Percentiles rank a stretch among this genome's conserved stretches.
Evolutionary conservation across 2,113 vertebrate species (phyloP).

Genomic region (Panthera leo): DNA sequence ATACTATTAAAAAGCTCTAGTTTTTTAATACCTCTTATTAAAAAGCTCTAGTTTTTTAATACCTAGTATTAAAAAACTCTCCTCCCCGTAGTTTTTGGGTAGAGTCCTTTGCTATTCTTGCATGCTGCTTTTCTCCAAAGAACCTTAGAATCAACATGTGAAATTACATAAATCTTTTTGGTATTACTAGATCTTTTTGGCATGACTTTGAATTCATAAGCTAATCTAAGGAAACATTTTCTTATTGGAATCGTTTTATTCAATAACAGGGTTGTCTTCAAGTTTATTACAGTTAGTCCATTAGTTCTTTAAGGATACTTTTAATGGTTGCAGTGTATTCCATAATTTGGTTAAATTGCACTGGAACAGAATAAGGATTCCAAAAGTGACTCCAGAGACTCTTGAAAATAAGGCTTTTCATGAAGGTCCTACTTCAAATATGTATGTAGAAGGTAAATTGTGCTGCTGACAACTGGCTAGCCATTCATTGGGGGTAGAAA

Average conservation of each 20-base stretch:
- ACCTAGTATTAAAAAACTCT: not conserved
- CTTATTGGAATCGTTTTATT: not conserved
- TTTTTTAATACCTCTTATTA: not conserved
- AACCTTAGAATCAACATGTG: slow-evolving; percentile 14
- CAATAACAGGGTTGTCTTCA: not conserved
- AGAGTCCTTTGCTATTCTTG: not conserved
- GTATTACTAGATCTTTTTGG: slow-evolving; percentile 25
- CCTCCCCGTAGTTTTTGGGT: not conserved
- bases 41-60: not conserved
- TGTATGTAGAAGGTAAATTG: not conserved
- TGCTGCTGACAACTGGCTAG: not conserved
- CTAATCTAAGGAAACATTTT: slow-evolving; percentile 10
- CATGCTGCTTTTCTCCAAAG: not conserved
- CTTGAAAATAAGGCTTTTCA: not conserved
- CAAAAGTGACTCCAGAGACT: not conserved
- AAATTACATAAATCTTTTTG: not conserved
- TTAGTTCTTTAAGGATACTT: slow-evolving; percentile 17
- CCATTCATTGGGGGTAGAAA: not conserved
- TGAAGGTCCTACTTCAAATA: not conserved
- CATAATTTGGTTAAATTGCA: not conserved
- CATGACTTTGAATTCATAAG: slow-evolving; percentile 33
- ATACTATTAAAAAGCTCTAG: not conserved
- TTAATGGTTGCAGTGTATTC: not conserved
- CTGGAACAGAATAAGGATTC: not conserved
- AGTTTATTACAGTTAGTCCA: not conserved